phyloP scores from a whole-genome alignment of 2,888 invertebrate genomes.

The Coelinius sp. region DNA sequence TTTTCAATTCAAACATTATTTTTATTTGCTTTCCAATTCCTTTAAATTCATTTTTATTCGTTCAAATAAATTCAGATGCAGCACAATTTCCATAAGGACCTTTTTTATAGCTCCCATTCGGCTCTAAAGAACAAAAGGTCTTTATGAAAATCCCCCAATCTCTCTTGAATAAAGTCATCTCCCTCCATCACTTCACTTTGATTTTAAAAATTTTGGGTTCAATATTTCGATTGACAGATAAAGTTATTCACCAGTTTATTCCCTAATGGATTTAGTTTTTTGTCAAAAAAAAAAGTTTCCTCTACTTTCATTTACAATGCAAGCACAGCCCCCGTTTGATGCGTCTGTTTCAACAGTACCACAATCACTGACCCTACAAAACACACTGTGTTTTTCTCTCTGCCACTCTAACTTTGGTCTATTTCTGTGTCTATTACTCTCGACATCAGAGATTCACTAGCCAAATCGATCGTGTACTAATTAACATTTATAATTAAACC shows the following conservation, averaged over 20 bases:
- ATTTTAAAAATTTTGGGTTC: no score
- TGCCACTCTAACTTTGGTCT: slow-evolving; percentile 56
- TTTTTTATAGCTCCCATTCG: no score
- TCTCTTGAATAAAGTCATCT: no score
- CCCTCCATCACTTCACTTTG: no score
- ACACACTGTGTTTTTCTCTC: slow-evolving; percentile 49
- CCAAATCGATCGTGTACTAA: slow-evolving; percentile 71
- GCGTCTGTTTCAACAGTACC: slow-evolving; percentile 49
- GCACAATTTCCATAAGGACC: no score
- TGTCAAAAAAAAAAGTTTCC: not conserved
- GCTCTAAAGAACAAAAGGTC: no score
- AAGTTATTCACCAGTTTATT: not conserved
- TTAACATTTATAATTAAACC: slow-evolving; percentile 70
- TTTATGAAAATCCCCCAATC: no score
- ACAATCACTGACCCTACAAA: slow-evolving; percentile 56
- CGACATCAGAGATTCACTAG: slow-evolving; percentile 64
- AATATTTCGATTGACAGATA: no score
- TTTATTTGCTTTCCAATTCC: not conserved
- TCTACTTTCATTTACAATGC: not conserved
- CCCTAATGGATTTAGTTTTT: not conserved
- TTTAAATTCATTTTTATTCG: not conserved
- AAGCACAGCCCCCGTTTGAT: not conserved
- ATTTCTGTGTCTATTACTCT: slow-evolving; percentile 68
- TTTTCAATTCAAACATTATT: slow-evolving; percentile 5
- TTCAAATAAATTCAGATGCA: no score